Evolutionary conservation across 2,888 invertebrate genomes (phyloP).

Genomic region (Drosophila macrothrix): DNA sequence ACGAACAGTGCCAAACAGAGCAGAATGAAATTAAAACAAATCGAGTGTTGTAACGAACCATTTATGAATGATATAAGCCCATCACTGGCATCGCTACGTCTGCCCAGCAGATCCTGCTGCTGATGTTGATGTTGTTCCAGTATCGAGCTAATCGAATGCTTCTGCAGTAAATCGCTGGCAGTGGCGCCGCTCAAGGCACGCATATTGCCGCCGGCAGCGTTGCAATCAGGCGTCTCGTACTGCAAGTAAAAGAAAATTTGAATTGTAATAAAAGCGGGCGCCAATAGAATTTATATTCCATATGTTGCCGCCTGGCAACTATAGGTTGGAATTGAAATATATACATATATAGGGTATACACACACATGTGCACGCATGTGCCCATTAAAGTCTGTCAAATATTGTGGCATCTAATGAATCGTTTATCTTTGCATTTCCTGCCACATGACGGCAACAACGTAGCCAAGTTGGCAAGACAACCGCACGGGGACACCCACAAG

Average conservation of each 20-base stretch:
- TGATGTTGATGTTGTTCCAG: slow-evolving; percentile 77
- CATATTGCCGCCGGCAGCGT: slow-evolving; percentile 56
- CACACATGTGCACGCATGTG: slow-evolving; percentile 6
- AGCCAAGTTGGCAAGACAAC: slow-evolving; percentile 60
- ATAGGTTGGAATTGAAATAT: background rate
- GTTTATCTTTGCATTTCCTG: slow-evolving; percentile 80
- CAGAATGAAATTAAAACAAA: background rate
- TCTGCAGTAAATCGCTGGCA: slow-evolving; percentile 58
- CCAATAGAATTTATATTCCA: slow-evolving; percentile 38
- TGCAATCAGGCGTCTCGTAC: slow-evolving; percentile 76
- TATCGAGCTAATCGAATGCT: slow-evolving; percentile 35
- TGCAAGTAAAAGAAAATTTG: slow-evolving; percentile 54
- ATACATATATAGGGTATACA: slow-evolving; percentile 1
- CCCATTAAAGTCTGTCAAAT: slow-evolving; percentile 54
- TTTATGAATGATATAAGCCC: slow-evolving; percentile 80
- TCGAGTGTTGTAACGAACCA: slow-evolving; percentile 65
- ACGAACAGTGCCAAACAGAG: background rate
- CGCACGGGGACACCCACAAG: slow-evolving; percentile 56
- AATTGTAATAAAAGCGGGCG: slow-evolving; percentile 58
- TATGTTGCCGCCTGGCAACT: slow-evolving; percentile 25
- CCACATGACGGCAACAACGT: slow-evolving; percentile 73
- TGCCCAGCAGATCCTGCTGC: slow-evolving; percentile 77
- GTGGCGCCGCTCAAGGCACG: slow-evolving; percentile 79
- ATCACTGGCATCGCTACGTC: slow-evolving; percentile 69
- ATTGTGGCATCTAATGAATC: slow-evolving; percentile 78